A percentile compares a stretch with the other conserved stretches of the same genome.
phyloP scores from a whole-genome alignment of 2,797 vertebrate species.

The Ispidina lecontei region DNA sequence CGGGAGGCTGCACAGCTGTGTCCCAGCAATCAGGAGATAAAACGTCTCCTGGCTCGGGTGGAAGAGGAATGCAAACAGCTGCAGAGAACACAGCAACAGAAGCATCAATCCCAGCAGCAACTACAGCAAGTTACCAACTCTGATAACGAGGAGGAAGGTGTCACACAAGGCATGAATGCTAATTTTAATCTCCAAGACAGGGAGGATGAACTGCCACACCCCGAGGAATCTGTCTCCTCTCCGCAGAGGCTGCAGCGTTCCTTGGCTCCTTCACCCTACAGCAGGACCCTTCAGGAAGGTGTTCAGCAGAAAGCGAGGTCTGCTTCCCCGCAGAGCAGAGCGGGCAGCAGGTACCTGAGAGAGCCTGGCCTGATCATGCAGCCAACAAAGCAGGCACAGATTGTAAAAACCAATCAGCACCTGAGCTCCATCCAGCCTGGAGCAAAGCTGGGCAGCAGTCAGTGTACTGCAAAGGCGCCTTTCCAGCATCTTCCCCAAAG shows the following conservation, averaged over 20 bases:
- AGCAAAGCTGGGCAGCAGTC: conserved; percentile 67
- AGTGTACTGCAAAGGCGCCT: conserved; percentile 73
- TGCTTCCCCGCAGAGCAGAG: conserved; percentile 78
- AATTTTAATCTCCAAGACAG: conserved; percentile 73
- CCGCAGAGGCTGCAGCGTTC: conserved; percentile 77
- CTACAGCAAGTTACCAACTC: conserved; percentile 78
- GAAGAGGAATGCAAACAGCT: conserved; percentile 96
- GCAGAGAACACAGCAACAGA: conserved; percentile 88
- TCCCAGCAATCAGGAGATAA: conserved; percentile 93
- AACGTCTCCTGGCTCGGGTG: conserved; percentile 89
- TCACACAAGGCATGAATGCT: conserved; percentile 66
- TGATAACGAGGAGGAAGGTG: conserved; percentile 85
- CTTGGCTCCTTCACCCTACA: conserved; percentile 71
- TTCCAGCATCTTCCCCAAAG: conserved; percentile 87
- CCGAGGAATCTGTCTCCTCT: conserved; percentile 47
- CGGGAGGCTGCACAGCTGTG: conserved; percentile 92
- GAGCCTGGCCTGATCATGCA: conserved; percentile 89
- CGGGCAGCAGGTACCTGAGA: conserved; percentile 72
- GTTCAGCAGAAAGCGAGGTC: conserved; percentile 76
- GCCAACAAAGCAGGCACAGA: conserved; percentile 94
- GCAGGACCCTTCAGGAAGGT: conserved; percentile 81
- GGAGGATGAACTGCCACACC: conserved; percentile 77
- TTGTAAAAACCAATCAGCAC: conserved; percentile 95
- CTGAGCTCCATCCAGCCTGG: conserved; percentile 83
- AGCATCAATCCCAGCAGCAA: conserved; percentile 77